Base-by-base conservation (phyloP, 2,888 invertebrate species). In the Eurytoma californica region DNA sequence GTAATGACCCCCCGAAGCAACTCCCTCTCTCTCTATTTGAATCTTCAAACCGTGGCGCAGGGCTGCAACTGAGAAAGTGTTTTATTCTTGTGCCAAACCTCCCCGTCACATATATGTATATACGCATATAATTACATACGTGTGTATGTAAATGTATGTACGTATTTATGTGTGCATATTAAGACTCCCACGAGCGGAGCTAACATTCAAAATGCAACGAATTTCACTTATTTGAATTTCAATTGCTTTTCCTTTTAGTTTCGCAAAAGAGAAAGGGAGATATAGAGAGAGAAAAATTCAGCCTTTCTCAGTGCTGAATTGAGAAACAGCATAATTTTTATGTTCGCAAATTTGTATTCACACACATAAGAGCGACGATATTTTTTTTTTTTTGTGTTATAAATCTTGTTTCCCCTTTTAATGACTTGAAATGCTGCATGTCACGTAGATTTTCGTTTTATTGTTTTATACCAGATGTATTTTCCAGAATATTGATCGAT, bases 401-500 rank as follows among this genome's bases (percentile, higher is more conserved):
- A 72, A 47, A 55, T 60, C 60, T 79, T 80, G 39, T 80, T 76
- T 79, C 51, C 67, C 67, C 47, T 79, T 74, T 80, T 51, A 72
- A 67, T 28, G 53, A 61, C 63, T 69, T 69, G 61, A 53, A 73
- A 70, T 70, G 20, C 63, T 74, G 65, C 69, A 80, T 69, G 74
- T 74, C 18, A 57, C 49, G 28, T 66, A 18, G 30, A 67, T 65
- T 63, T 58, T 30, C 51, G 57, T 66, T 66, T 66, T 65, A 70
- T 69, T 77, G 70, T 66, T 80, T 51, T 70, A n/a, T 69, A 66
- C 47, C 63, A 80, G 51, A 80, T 81, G 69, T 83, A 84, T 83
- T 86, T 87, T 87, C 86, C 86, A 87, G 87, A 87, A 87, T 87
- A 84, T 86, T 84, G 83, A 84, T 86, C 79, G 82, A 39, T 57